phyloP scores from a whole-genome alignment of 2,113 vertebrate genomes.

The Marmota monax region DNA sequence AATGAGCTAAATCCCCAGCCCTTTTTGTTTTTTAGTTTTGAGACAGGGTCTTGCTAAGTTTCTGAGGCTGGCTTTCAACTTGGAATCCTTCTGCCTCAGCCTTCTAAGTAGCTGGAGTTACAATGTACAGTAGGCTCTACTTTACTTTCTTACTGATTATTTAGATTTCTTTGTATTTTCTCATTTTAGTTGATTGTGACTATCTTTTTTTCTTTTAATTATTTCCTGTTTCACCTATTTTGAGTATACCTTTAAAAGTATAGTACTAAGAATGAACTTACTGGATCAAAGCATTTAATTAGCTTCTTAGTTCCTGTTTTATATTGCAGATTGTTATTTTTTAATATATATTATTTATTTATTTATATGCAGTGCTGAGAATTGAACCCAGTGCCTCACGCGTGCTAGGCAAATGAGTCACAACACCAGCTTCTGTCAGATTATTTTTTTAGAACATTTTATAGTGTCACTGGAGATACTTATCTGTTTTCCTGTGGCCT shows the following conservation, averaged over 20 bases:
- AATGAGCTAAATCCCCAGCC: neutral
- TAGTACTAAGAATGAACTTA: conserved; percentile 26
- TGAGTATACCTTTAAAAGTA: conserved; percentile 10
- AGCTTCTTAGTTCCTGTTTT: neutral
- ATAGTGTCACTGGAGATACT: conserved; percentile 5
- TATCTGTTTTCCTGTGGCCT: neutral
- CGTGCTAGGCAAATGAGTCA: too few relatives aligned
- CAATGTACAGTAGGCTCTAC: neutral
- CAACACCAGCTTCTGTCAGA: too few relatives aligned
- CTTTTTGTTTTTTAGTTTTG: neutral
- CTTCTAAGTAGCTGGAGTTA: neutral
- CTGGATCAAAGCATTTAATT: neutral
- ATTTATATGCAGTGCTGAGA: too few relatives aligned
- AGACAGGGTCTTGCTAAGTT: neutral
- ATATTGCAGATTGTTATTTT: neutral
- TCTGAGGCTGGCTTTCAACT: neutral
- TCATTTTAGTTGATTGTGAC: neutral
- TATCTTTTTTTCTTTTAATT: neutral
- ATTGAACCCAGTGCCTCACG: too few relatives aligned
- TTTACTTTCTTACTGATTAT: neutral
- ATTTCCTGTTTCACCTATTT: conserved; percentile 30
- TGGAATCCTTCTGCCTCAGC: neutral
- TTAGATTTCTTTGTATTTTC: neutral
- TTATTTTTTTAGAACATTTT: conserved; percentile 4
- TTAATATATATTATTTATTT: too few relatives aligned